A percentile compares a stretch with the other conserved stretches of the same genome.
phyloP scores from a whole-genome alignment of 2,797 vertebrate genomes.

The Phalloptychus januarius region DNA sequence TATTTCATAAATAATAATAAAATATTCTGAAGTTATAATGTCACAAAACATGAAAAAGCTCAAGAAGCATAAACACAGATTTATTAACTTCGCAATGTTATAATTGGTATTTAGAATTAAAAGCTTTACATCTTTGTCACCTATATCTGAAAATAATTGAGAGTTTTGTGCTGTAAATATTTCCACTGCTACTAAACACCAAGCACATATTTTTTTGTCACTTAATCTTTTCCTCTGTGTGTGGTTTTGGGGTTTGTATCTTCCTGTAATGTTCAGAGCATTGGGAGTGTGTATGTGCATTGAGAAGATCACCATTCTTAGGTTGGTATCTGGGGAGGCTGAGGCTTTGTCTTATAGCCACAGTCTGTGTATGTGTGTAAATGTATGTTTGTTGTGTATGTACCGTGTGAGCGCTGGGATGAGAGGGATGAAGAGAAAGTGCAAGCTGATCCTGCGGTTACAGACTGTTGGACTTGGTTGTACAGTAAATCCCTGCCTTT shows the following conservation, averaged over 20 bases:
- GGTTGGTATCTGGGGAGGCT: conserved; percentile 68
- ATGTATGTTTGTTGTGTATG: conserved; percentile 30
- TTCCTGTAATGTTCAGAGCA: conserved; percentile 15
- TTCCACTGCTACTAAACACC: not conserved
- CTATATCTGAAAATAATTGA: not conserved
- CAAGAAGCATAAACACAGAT: not conserved
- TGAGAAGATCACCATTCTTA: conserved; percentile 71
- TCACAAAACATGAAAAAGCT: not conserved
- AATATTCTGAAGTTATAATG: not conserved
- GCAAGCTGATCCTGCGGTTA: conserved; percentile 70
- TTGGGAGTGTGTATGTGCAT: conserved; percentile 22
- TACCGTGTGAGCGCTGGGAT: conserved; percentile 25
- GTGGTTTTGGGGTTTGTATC: conserved; percentile 38
- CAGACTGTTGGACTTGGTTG: conserved; percentile 74
- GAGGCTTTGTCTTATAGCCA: conserved; percentile 68
- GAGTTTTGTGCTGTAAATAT: conserved; percentile 12
- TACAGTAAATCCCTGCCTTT: conserved; percentile 80
- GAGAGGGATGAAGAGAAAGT: conserved; percentile 62
- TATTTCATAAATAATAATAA: not conserved
- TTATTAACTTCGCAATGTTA: not conserved
- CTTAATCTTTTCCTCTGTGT: conserved; percentile 24
- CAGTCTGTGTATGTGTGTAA: conserved; percentile 38
- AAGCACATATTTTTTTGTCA: conserved; percentile 31
- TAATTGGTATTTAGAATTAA: not conserved
- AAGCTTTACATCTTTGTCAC: not conserved